A percentile compares a stretch with the other conserved stretches of the same genome.
phyloP scores from a whole-genome alignment of 2,797 vertebrate species.

The Martes flavigula region DNA sequence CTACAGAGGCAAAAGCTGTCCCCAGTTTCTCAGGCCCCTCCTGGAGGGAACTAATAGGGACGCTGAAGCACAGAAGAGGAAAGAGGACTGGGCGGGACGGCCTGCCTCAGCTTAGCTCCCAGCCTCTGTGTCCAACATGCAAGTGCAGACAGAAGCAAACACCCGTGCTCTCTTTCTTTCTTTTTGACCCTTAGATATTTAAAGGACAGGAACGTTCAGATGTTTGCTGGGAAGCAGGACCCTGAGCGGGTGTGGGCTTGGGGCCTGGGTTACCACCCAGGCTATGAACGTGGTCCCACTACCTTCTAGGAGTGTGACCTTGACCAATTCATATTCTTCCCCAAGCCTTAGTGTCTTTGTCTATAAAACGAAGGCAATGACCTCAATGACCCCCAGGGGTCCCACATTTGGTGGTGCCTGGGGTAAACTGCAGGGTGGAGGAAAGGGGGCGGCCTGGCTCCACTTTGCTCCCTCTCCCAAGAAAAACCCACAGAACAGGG shows the following conservation, averaged over 20 bases:
- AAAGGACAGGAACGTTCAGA: not conserved
- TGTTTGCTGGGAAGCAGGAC: not conserved
- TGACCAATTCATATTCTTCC: not conserved
- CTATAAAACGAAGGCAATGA: not conserved
- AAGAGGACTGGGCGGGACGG: accelerated
- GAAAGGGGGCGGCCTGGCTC: not conserved
- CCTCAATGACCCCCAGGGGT: not conserved
- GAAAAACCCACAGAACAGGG: not conserved
- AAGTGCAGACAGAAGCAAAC: not conserved
- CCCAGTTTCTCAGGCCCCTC: not conserved
- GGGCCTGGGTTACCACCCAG: not conserved
- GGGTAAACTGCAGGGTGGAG: not conserved
- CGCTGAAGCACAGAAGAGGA: not conserved
- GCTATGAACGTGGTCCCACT: not conserved
- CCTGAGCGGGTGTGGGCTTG: accelerated
- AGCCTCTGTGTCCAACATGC: not conserved
- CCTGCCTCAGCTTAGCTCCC: not conserved
- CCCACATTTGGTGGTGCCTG: not conserved
- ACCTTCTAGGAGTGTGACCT: not conserved
- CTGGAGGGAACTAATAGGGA: not conserved
- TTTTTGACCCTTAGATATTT: not conserved
- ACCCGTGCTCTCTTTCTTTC: not conserved
- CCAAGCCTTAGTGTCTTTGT: not conserved
- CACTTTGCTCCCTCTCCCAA: not conserved
- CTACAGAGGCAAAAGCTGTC: not conserved